Evolutionary conservation across 2,113 vertebrate species (phyloP).

Genomic region (Abramis brama): DNA sequence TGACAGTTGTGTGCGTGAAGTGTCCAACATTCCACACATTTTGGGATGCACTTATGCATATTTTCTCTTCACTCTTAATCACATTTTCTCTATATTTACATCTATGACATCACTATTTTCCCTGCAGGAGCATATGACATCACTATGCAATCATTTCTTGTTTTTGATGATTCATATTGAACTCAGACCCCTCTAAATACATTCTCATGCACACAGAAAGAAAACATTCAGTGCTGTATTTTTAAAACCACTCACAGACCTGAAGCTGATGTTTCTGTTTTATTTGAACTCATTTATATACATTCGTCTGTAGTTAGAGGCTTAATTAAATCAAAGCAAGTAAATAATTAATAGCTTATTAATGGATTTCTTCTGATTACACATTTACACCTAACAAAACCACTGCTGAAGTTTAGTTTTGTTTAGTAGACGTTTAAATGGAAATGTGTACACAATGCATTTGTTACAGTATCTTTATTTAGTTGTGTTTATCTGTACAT

Average conservation of each 20-base stretch:
- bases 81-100: background rate
- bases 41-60: background rate
- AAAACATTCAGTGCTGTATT: background rate
- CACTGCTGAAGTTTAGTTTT: background rate
- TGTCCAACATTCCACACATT: too few species aligned
- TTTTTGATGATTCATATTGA: conserved; percentile 23
- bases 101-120: background rate
- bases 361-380: background rate
- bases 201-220: background rate
- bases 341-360: background rate
- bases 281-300: background rate
- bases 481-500: background rate
- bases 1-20: too few species aligned
- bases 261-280: background rate
- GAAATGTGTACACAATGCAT: background rate
- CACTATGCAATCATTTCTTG: conserved; percentile 9
- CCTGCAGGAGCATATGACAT: background rate
- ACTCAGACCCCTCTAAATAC: background rate
- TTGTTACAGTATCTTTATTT: background rate
- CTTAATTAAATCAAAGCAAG: background rate
- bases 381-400: background rate
- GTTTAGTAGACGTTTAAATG: background rate
- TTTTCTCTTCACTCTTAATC: background rate
- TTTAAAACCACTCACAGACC: conserved; percentile 1
- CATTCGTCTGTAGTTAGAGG: background rate